Evolutionary conservation across 2,888 invertebrate genomes (phyloP).

Genomic region (Coleophora deauratella): DNA sequence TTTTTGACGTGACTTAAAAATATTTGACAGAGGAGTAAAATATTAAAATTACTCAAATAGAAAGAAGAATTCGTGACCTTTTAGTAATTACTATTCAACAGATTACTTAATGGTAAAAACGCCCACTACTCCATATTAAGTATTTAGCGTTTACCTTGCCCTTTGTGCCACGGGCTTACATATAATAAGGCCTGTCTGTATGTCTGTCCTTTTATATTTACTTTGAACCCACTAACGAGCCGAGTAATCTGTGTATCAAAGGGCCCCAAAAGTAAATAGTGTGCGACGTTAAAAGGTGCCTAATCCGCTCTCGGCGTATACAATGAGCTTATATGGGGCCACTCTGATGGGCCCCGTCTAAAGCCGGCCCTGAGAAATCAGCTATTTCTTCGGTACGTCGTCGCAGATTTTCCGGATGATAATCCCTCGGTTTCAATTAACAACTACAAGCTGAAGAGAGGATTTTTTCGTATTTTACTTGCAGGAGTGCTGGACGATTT

Average conservation of each 20-base stretch:
- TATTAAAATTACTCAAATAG: too few relatives aligned
- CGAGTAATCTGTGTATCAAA: conserved; percentile 15
- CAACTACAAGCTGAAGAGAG: not conserved
- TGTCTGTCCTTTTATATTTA: conserved; percentile 11
- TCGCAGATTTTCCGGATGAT: conserved; percentile 39
- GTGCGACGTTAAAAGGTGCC: conserved; percentile 60
- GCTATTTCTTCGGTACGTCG: conserved; percentile 51
- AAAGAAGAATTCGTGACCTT: too few relatives aligned
- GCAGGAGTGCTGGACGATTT: too few relatives aligned
- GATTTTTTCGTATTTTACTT: too few relatives aligned
- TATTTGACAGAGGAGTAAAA: too few relatives aligned
- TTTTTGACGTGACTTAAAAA: too few relatives aligned
- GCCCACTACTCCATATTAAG: not conserved
- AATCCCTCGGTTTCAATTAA: conserved; percentile 19
- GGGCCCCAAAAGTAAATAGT: conserved; percentile 49
- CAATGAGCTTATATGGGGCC: conserved; percentile 56
- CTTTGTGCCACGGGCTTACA: not conserved
- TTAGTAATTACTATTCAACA: not conserved
- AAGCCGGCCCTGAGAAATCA: conserved; percentile 51
- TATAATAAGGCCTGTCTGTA: not conserved
- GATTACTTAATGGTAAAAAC: not conserved
- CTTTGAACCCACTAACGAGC: conserved; percentile 16
- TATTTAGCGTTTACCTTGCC: not conserved
- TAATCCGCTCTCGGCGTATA: conserved; percentile 55
- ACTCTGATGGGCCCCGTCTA: conserved; percentile 52